Conservation (phyloP, 2,888 invertebrate genomes). For the Elmis aenea region DNA sequence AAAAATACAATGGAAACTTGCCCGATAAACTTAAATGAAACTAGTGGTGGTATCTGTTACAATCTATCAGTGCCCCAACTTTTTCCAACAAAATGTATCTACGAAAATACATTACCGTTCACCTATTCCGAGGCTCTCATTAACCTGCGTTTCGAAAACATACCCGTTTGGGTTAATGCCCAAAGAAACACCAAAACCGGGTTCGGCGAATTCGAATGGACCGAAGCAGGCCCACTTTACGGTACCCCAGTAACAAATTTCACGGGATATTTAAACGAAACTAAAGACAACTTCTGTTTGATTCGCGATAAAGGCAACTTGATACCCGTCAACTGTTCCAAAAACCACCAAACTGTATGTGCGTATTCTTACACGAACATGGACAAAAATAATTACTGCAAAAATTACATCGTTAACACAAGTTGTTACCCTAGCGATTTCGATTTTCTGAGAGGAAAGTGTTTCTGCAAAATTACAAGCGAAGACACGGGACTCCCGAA, state of each 20-base stretch:
- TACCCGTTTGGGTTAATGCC: constrained; percentile 11
- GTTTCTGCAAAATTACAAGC: constrained; percentile 8
- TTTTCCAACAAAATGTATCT: constrained; percentile 13
- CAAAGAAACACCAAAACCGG: constrained; percentile 6
- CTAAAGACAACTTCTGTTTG: constrained; percentile 9
- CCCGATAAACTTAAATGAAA: too few species aligned
- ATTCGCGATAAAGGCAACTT: background rate
- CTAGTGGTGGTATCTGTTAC: too few species aligned
- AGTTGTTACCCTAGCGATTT: too few species aligned
- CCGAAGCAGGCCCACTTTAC: constrained; percentile 7
- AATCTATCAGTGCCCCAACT: constrained; percentile 11
- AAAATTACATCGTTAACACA: too few species aligned
- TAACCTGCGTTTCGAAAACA: constrained; percentile 4
- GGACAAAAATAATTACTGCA: too few species aligned
- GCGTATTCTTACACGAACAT: constrained; percentile 9
- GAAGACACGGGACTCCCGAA: background rate
- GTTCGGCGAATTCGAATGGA: constrained; percentile 11
- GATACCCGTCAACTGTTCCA: constrained; percentile 9
- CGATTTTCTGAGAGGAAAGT: too few species aligned
- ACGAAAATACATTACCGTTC: too few species aligned
- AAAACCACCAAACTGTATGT: constrained; percentile 8
- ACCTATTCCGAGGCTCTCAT: too few species aligned
- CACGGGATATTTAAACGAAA: constrained; percentile 1
- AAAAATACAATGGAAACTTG: too few species aligned
- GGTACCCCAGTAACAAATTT: constrained; percentile 6